phyloP scores from a whole-genome alignment of 2,797 vertebrate genomes.

The Heteromormyrus szaboi region DNA sequence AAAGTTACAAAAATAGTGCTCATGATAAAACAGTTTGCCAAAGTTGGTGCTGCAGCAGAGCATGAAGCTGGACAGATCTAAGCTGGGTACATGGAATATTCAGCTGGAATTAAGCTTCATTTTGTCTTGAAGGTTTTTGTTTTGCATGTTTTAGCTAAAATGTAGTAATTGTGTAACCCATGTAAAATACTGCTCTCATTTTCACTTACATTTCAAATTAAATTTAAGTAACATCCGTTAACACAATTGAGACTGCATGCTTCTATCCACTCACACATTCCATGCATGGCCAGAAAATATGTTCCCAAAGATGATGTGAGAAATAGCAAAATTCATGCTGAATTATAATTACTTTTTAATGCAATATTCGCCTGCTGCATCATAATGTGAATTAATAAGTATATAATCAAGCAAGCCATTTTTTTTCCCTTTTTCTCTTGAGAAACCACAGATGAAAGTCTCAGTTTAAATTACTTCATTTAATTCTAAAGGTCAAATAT shows the following conservation, averaged over 20 bases:
- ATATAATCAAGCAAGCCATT: constrained; percentile 22
- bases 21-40: constrained; percentile 27
- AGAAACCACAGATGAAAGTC: constrained; percentile 34
- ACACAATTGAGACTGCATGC: neutral
- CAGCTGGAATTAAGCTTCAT: neutral
- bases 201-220: neutral
- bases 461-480: constrained; percentile 44
- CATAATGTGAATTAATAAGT: neutral
- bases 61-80: neutral
- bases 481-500: constrained; percentile 47
- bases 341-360: neutral
- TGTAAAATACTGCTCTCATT: neutral
- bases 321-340: neutral
- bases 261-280: neutral
- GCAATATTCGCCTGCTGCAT: neutral
- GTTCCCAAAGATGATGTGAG: neutral
- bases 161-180: neutral
- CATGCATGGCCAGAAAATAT: neutral
- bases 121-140: neutral
- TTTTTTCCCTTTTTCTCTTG: neutral
- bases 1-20: constrained; percentile 25
- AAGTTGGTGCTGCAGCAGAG: neutral
- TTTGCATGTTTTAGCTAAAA: neutral
- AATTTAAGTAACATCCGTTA: neutral
- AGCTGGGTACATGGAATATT: neutral